Percentiles rank a stretch among this genome's conserved stretches.
phyloP scores from a whole-genome alignment of 2,797 vertebrate species.

The Microctenopoma steveboyesi region DNA sequence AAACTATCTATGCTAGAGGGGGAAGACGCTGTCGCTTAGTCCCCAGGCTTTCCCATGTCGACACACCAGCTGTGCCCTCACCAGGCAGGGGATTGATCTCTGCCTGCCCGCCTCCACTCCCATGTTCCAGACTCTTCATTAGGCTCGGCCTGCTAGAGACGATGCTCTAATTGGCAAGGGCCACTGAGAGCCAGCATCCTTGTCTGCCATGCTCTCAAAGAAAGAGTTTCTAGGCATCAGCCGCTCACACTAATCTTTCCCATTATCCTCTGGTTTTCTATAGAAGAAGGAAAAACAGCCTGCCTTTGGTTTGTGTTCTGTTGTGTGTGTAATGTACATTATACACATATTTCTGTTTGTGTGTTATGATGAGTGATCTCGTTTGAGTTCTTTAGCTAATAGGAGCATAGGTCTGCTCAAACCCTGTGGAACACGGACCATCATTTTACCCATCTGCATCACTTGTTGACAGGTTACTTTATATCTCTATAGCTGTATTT shows the following conservation, averaged over 20 bases:
- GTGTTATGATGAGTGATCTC: slow-evolving; percentile 32
- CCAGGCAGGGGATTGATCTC: slow-evolving; percentile 70
- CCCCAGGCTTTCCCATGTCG: slow-evolving; percentile 61
- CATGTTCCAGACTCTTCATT: slow-evolving; percentile 76
- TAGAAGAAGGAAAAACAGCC: slow-evolving; percentile 76
- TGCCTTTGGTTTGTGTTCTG: slow-evolving; percentile 28
- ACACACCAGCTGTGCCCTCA: slow-evolving; percentile 61
- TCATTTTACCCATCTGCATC: slow-evolving; percentile 3
- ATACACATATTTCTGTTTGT: slow-evolving; percentile 33
- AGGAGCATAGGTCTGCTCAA: slow-evolving; percentile 24
- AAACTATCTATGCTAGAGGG: slow-evolving; percentile 26
- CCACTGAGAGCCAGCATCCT: slow-evolving; percentile 81
- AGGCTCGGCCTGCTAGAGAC: slow-evolving; percentile 61
- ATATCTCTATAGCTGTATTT: slow-evolving; percentile 5
- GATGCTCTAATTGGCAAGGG: slow-evolving; percentile 81
- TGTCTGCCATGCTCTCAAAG: slow-evolving; percentile 55
- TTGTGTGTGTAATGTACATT: slow-evolving; percentile 20
- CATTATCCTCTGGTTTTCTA: slow-evolving; percentile 79
- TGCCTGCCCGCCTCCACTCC: slow-evolving; percentile 57
- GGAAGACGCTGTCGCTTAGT: slow-evolving; percentile 36
- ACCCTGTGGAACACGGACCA: slow-evolving; percentile 42
- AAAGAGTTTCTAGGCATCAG: slow-evolving; percentile 73
- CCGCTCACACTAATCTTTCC: slow-evolving; percentile 83
- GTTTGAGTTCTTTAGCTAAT: slow-evolving; percentile 35
- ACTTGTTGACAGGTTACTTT: slow-evolving; percentile 30